phyloP scores from a whole-genome alignment of 2,113 vertebrate genomes.

The Callaeas wilsoni region DNA sequence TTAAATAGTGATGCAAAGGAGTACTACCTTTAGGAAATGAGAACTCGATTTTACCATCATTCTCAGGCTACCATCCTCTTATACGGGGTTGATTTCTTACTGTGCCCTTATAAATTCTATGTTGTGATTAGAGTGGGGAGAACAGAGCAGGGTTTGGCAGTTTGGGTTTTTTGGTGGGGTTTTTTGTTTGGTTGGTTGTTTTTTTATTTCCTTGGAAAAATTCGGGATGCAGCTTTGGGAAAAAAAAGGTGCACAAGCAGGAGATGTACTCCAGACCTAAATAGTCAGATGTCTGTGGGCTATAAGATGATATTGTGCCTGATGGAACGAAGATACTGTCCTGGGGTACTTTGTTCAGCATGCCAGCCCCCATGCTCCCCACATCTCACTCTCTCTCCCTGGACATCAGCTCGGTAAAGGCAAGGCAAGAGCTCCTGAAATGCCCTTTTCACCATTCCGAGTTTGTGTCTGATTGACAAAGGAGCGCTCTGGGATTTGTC shows the following conservation, averaged over 20 bases:
- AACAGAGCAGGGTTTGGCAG: rapidly evolving
- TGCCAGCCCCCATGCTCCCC: rapidly evolving
- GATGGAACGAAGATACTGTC: background rate
- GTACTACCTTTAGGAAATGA: background rate
- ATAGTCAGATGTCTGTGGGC: background rate
- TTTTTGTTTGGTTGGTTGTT: background rate
- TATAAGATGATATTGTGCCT: background rate
- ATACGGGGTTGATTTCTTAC: background rate
- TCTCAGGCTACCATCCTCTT: background rate
- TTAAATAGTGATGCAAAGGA: background rate
- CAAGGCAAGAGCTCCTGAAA: background rate
- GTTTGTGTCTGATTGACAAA: background rate
- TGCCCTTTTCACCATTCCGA: background rate
- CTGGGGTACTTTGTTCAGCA: background rate
- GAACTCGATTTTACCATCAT: background rate
- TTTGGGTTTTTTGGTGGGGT: rapidly evolving
- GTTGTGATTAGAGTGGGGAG: background rate
- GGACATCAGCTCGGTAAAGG: background rate
- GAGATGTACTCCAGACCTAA: background rate
- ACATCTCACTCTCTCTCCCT: background rate
- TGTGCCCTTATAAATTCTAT: background rate
- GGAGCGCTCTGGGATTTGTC: background rate
- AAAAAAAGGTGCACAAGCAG: background rate
- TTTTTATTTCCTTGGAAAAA: background rate
- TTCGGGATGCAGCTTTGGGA: background rate